Evolutionary conservation across 2,888 invertebrate genomes (phyloP).

Genomic region (Alcis repandata): DNA sequence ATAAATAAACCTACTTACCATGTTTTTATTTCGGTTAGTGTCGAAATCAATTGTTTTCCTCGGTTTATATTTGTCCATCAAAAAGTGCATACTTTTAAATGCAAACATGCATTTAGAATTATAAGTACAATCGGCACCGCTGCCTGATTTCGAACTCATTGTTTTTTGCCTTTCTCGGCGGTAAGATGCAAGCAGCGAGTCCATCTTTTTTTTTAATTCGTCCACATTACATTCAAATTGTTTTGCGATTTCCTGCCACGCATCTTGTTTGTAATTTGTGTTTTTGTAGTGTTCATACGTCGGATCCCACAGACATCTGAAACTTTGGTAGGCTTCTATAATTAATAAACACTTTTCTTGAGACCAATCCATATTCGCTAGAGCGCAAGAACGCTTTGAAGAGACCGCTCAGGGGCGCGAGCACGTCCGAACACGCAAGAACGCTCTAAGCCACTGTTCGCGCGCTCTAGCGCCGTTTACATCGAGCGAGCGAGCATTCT

Average conservation of each 20-base stretch:
- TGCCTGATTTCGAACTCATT: constrained; percentile 39
- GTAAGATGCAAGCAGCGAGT: constrained; percentile 36
- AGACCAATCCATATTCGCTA: not conserved
- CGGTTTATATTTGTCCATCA: no score
- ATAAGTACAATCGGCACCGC: not conserved
- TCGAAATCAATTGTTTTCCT: no score
- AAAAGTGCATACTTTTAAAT: no score
- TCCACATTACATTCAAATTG: not conserved
- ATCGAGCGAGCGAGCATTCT: constrained; percentile 3
- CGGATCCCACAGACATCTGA: constrained; percentile 2
- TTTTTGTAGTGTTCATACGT: constrained; percentile 32
- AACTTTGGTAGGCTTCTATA: constrained; percentile 9
- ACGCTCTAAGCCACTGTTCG: constrained; percentile 13
- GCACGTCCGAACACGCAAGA: constrained; percentile 2
- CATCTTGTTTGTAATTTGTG: constrained; percentile 45
- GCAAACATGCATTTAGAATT: no score
- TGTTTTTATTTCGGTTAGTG: no score
- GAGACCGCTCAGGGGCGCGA: not conserved
- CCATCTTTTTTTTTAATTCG: not conserved
- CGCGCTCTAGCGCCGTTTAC: constrained; percentile 1
- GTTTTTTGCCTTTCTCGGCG: constrained; percentile 45
- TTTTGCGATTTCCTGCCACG: constrained; percentile 22
- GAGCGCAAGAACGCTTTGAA: constrained; percentile 4
- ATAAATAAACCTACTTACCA: no score
- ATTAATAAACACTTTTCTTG: constrained; percentile 14